phyloP scores from a whole-genome alignment of 35 echinoderm and acorn worm genomes.

The Ptychodera flava region DNA sequence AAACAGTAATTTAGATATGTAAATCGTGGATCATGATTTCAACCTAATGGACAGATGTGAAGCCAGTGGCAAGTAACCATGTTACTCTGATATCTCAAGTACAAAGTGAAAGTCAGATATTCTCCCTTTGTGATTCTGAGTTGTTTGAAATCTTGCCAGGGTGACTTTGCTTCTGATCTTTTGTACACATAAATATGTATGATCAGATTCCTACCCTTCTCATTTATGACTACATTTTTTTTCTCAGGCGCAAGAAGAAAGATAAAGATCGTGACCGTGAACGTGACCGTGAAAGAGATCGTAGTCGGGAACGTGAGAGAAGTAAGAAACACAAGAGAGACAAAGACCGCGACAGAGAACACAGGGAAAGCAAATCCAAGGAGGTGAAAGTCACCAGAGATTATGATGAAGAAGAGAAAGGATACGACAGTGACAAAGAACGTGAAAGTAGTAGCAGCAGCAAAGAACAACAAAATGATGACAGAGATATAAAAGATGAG shows the following conservation, averaged over 20 bases:
- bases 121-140: too few species aligned
- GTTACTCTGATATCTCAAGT: too few species aligned
- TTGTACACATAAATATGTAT: too few species aligned
- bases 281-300: background rate
- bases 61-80: too few species aligned
- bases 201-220: too few species aligned
- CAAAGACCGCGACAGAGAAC: background rate
- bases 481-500: background rate
- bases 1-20: too few species aligned
- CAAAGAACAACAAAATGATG: background rate
- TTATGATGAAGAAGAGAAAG: conserved; percentile 20
- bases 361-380: conserved; percentile 11
- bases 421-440: conserved; percentile 12
- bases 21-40: too few species aligned
- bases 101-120: too few species aligned
- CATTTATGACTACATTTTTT: conserved; percentile 5
- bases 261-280: conserved; percentile 13
- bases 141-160: too few species aligned
- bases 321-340: background rate
- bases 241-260: background rate
- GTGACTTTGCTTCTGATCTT: too few species aligned
- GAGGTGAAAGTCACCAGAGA: conserved; percentile 13
- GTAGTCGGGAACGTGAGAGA: background rate
- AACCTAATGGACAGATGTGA: too few species aligned
- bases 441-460: background rate